These are phyloP conservation scores for Vandiemenella viatica DNA, from an alignment of 2,888 invertebrate species.

Conservation along the genomic window DNA sequence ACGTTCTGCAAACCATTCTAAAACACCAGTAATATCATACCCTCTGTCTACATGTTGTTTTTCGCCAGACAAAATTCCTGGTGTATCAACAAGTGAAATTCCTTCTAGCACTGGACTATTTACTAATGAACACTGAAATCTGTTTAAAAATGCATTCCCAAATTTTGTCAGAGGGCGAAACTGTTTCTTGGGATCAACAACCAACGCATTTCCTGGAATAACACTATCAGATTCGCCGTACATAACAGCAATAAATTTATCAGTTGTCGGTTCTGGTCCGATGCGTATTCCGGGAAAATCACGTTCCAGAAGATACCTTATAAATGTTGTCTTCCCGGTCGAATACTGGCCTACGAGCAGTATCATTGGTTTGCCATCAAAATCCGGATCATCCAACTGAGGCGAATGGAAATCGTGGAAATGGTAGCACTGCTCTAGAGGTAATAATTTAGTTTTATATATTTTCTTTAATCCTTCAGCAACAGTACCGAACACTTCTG, in stretches of 20 bases:
- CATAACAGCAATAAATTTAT: constrained; percentile 96
- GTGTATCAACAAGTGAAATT: constrained; percentile 46
- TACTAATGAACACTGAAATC: constrained; percentile 44
- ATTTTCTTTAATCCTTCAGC: constrained; percentile 88
- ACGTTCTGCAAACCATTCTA: constrained; percentile 52
- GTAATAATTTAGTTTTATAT: constrained; percentile 78
- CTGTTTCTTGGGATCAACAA: constrained; percentile 44
- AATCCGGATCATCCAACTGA: constrained; percentile 88
- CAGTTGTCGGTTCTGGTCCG: constrained; percentile 97
- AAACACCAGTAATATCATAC: constrained; percentile 46
- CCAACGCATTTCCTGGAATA: constrained; percentile 43
- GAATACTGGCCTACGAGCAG: constrained; percentile 95
- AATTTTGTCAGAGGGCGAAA: constrained; percentile 40
- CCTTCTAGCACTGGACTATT: constrained; percentile 41
- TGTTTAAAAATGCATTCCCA: constrained; percentile 46
- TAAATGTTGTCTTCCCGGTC: constrained; percentile 94
- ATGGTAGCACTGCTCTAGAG: constrained; percentile 76
- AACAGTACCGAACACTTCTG: constrained; percentile 56
- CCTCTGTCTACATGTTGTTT: constrained; percentile 47
- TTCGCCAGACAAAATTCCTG: constrained; percentile 42
- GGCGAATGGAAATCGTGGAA: constrained; percentile 95
- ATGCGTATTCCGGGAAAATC: constrained; percentile 97
- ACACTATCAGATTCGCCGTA: constrained; percentile 30
- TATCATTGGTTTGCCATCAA: constrained; percentile 97
- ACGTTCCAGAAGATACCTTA: constrained; percentile 77